phyloP scores from a whole-genome alignment of 1,140 invertebrate species.

The Choristoneura fumiferana region DNA sequence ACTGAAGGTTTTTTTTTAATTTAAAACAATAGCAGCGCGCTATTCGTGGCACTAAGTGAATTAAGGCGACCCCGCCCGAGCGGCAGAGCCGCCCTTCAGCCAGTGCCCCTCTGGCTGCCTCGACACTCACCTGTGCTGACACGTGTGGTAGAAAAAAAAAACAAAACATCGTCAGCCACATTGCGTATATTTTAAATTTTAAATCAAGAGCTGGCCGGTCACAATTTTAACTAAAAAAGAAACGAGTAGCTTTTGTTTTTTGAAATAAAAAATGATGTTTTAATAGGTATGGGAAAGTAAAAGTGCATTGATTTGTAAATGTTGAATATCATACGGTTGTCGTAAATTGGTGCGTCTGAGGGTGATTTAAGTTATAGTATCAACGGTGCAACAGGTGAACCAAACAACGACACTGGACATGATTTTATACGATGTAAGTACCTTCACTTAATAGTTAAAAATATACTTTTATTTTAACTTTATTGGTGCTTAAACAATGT shows the following conservation, averaged over 20 bases:
- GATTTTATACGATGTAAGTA: slow-evolving; percentile 67
- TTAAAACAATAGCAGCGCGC: no score
- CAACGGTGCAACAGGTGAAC: slow-evolving; percentile 55
- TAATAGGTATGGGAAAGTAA: neutral
- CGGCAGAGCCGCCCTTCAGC: neutral
- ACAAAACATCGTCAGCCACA: neutral
- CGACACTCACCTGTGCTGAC: neutral
- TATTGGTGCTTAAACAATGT: no score
- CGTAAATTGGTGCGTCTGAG: slow-evolving; percentile 13
- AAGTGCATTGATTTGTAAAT: neutral
- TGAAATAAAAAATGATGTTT: neutral
- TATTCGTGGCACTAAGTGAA: neutral
- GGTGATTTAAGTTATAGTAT: slow-evolving; percentile 19
- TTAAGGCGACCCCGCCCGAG: neutral
- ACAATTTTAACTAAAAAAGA: slow-evolving; percentile 21
- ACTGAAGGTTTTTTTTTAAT: no score
- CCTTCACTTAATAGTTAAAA: slow-evolving; percentile 1
- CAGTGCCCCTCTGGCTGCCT: slow-evolving; percentile 2
- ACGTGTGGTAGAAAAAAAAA: slow-evolving; percentile 4
- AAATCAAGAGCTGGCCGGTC: slow-evolving; percentile 16
- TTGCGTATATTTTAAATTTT: neutral
- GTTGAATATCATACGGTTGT: neutral
- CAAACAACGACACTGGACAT: slow-evolving; percentile 45
- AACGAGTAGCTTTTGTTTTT: neutral
- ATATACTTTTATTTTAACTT: no score